Base-by-base conservation (phyloP, 64 coral and sea anemone genomes). In the Porites lutea region DNA sequence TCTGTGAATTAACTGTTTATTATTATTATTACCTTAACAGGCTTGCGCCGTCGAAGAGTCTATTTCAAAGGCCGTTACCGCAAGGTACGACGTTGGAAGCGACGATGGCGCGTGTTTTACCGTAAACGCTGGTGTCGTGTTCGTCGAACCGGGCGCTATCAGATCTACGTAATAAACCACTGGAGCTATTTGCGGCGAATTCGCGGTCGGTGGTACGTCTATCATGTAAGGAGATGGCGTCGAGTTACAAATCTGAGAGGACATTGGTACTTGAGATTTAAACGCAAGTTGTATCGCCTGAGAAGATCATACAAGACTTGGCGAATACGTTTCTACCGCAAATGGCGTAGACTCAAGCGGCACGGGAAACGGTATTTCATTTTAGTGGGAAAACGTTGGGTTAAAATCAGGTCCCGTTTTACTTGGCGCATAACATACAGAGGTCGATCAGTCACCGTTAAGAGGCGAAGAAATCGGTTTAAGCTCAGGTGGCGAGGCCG, bases 131-230 rank as follows among this genome's bases (percentile, higher is more conserved):
- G 37, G 61, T 12, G 13, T 20, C 81, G 81, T 19, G 18, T 84
- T 48, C 81, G 62, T 22, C 62, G 81, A 19, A 69, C 81, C 19
- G 81, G 81, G 8, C 46, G 81, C 5, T 84, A 52, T 84, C 81
- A 84, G 63, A 69, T 84, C n/a, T 20, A 69, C 9, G 44, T 84
- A 16, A 18, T 52, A 5, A 84, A 84, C 43, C 19, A 6, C 1
- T 84, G 81, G 81, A 21, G 46, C 7, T 68, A 66, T 52, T 48
- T 84, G 45, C 46, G 3, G 20, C 81, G 81, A 50, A 49, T n/a
- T 52, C 59, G 62, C 51, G 81, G 81, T 45, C 63, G 81, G 45
- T 84, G 81, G 81, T 84, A 52, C 13, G 62, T 69, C n/a, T 68
- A 52, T 46, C 65, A 68, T 63, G 8, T 0, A 5, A 2, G 63